Evolutionary conservation across 1,140 invertebrate species (phyloP), one percentile per base, ranked within the genome.

Genomic region (Drosophila pectinifera): DNA sequence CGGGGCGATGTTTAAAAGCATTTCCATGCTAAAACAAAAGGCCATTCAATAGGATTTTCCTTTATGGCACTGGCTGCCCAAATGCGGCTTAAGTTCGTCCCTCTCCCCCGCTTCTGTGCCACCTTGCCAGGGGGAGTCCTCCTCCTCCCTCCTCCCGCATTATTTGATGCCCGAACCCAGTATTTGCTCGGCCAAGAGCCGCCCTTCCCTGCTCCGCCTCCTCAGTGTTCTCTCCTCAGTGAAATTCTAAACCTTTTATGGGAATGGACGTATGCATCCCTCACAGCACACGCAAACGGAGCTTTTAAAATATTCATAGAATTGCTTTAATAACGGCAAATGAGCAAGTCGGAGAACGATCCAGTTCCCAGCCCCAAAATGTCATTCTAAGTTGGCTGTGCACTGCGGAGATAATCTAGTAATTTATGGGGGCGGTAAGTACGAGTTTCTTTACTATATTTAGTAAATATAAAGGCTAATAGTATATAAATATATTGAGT

Each of bases 261-360:
- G 39, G 45, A 24, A 36, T 16, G 34, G 63, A 34, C 14, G 34
- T 39, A 26, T 38, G 41, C 39, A 39, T 5, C 4, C 18, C 31
- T 53, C 49, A 31, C 8, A 41, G 26, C 7, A 41, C 43, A 28
- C 38, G 38, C 59, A 75, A 76, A 70, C 49, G 78, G 73, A 84
- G 72, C 84, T 78, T 70, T 84, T 89, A 89, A 88, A 88, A 89
- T 88, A 88, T 88, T 88, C 80, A 88, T 88, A 77, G 84, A 84
- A 88, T 89, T 77, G 84, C 84, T 89, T 88, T 88, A 88, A 84
- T 88, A 88, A 88, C 80, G 80, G 57, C 56, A 88, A 88, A 88
- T 83, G 80, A 83, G 83, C 75, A 76, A 73, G 68, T 70, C 26
- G 62, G 34, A 62, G 53, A 46, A 39, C 49, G 48, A 43, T 39